These are phyloP conservation scores for Cervus canadensis DNA, from an alignment of 2,113 vertebrate genomes.

Conservation along the genomic window DNA sequence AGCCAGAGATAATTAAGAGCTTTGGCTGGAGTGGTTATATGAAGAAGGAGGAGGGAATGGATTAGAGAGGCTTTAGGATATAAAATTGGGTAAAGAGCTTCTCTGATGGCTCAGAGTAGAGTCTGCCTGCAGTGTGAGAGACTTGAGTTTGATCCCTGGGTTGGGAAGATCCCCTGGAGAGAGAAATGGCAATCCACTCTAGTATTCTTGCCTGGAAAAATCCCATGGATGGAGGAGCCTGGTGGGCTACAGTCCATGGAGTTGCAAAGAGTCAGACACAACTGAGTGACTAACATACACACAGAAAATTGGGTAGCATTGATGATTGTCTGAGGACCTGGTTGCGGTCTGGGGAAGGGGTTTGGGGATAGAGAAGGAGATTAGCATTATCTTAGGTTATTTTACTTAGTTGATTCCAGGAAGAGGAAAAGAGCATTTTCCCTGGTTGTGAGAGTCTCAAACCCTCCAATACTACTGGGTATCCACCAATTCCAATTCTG, in stretches of 20 bases:
- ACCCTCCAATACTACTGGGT: not conserved
- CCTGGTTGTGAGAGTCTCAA: not conserved
- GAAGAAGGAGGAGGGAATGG: not conserved
- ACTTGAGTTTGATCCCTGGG: not conserved
- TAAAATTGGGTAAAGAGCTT: not conserved
- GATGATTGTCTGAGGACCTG: not conserved
- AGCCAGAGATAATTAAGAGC: not conserved
- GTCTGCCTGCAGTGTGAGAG: not conserved
- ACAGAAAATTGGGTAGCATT: not conserved
- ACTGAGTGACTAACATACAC: not conserved
- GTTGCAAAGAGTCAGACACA: not conserved
- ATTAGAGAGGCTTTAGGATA: not conserved
- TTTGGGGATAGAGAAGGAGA: not conserved
- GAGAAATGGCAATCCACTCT: not conserved
- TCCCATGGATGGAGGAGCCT: not conserved
- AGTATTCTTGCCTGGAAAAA: not conserved
- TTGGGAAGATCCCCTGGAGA: not conserved
- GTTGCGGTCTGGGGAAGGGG: not conserved
- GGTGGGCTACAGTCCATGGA: not conserved
- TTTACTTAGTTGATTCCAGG: not conserved
- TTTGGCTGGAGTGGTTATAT: not conserved
- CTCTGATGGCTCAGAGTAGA: not conserved
- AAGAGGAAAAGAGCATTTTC: not conserved
- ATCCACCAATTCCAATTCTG: not conserved
- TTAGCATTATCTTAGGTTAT: not conserved